Conservation (phyloP, 2,797 vertebrate species). For the Lagodon rhomboides region DNA sequence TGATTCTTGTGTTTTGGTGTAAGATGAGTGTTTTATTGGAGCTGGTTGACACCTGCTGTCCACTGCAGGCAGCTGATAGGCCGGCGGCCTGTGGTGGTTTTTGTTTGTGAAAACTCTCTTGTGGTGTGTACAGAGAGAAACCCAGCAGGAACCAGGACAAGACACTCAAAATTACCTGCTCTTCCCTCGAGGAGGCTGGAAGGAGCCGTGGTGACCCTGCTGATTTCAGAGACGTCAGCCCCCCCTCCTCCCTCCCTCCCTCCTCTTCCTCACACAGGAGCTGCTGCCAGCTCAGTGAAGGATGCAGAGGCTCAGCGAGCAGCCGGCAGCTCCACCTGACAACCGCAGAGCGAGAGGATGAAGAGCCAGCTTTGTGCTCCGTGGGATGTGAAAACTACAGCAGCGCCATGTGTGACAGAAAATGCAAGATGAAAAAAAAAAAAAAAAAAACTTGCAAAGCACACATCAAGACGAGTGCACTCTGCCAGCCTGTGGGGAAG, state of each 20-base stretch:
- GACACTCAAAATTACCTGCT: not conserved
- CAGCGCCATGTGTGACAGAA: slow-evolving; percentile 26
- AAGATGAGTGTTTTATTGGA: not conserved
- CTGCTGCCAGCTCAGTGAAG: slow-evolving; percentile 26
- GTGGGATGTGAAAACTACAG: slow-evolving; percentile 45
- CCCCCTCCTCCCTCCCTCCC: too few species aligned
- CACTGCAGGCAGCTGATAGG: not conserved
- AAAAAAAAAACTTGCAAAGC: not conserved
- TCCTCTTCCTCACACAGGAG: slow-evolving; percentile 5
- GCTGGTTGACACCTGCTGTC: not conserved
- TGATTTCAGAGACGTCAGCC: slow-evolving; percentile 30
- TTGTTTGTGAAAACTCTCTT: not conserved
- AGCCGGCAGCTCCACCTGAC: slow-evolving; percentile 43
- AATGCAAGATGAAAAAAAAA: slow-evolving; percentile 25
- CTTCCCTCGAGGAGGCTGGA: not conserved
- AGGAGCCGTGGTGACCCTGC: slow-evolving; percentile 14
- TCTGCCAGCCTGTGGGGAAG: slow-evolving; percentile 19
- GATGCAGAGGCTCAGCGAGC: slow-evolving; percentile 35
- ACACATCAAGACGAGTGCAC: not conserved
- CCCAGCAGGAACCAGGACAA: slow-evolving; percentile 20
- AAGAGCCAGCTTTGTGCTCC: slow-evolving; percentile 28
- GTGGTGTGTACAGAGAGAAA: slow-evolving; percentile 15
- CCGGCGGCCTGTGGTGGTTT: not conserved
- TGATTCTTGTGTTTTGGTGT: not conserved
- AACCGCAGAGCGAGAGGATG: slow-evolving; percentile 26